phyloP scores from a whole-genome alignment of 2,888 invertebrate species.

The Dascillus cervinus region DNA sequence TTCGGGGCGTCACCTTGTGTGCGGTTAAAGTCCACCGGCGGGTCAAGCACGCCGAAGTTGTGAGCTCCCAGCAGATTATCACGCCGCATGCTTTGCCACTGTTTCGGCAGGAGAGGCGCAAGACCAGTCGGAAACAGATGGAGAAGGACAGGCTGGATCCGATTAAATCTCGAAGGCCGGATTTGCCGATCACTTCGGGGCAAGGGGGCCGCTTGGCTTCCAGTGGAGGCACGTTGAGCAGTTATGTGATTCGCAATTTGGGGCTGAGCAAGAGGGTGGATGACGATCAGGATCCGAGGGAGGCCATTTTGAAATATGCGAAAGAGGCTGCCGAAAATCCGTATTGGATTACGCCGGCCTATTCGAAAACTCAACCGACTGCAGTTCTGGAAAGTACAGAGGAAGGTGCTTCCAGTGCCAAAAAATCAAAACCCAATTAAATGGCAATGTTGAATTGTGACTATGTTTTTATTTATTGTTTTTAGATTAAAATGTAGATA shows the following conservation, averaged over 20 bases:
- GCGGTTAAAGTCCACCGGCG: conserved; percentile 74
- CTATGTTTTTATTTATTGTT: too few relatives aligned
- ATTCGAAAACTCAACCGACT: conserved; percentile 80
- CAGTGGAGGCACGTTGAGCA: conserved; percentile 91
- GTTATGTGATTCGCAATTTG: conserved; percentile 86
- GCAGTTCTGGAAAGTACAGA: conserved; percentile 63
- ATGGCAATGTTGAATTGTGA: neutral
- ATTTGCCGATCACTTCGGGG: conserved; percentile 81
- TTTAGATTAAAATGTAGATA: too few relatives aligned
- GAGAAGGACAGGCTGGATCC: conserved; percentile 87
- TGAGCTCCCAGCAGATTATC: conserved; percentile 87
- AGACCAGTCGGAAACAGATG: conserved; percentile 82
- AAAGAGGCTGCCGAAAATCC: conserved; percentile 95
- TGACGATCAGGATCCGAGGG: conserved; percentile 89
- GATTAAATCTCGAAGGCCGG: conserved; percentile 72
- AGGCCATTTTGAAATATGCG: conserved; percentile 89
- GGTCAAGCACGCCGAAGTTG: conserved; percentile 75
- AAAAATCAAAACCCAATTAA: conserved; percentile 29
- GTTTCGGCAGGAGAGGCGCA: conserved; percentile 85
- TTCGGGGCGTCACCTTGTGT: conserved; percentile 86
- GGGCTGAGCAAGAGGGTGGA: conserved; percentile 87
- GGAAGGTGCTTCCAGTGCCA: conserved; percentile 34
- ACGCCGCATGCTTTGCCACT: conserved; percentile 94
- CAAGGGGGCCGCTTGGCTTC: conserved; percentile 91
- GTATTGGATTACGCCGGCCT: conserved; percentile 92